Percentiles rank a stretch among this genome's conserved stretches.
phyloP scores from a whole-genome alignment of 2,797 vertebrate genomes.

The Pipistrellus pipistrellus region DNA sequence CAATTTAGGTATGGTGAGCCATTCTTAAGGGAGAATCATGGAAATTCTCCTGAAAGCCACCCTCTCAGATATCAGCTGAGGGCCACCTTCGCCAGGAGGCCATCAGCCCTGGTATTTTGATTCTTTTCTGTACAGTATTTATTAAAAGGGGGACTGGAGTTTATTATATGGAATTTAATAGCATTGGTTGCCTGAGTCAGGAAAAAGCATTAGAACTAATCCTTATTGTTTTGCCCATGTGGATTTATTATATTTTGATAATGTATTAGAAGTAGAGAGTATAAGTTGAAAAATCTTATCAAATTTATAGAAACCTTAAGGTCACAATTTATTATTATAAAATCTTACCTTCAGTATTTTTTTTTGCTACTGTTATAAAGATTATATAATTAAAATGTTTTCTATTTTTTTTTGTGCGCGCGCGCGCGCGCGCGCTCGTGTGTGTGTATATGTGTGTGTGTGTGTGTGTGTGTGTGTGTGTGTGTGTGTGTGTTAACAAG shows the following conservation, averaged over 20 bases:
- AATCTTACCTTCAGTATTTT: background rate
- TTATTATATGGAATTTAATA: background rate
- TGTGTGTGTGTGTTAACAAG: background rate
- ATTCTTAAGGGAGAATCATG: too few relatives aligned
- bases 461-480: too few relatives aligned
- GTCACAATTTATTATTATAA: background rate
- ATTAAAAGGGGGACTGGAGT: background rate
- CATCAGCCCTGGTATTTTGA: fast-evolving
- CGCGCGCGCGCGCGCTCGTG: too few relatives aligned
- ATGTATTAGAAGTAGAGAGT: background rate
- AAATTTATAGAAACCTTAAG: background rate
- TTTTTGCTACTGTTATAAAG: background rate
- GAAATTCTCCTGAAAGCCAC: too few relatives aligned
- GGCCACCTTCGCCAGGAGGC: fast-evolving
- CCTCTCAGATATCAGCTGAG: background rate
- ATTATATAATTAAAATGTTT: background rate
- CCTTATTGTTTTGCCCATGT: background rate
- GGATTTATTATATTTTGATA: background rate
- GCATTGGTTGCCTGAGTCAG: background rate
- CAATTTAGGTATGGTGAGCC: background rate
- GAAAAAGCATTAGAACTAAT: background rate
- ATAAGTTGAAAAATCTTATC: background rate
- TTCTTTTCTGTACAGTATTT: background rate
- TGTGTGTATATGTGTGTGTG: too few relatives aligned
- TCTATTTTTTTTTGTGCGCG: background rate